Conservation (phyloP, 2,113 vertebrate species). For the Halichoeres trimaculatus region DNA sequence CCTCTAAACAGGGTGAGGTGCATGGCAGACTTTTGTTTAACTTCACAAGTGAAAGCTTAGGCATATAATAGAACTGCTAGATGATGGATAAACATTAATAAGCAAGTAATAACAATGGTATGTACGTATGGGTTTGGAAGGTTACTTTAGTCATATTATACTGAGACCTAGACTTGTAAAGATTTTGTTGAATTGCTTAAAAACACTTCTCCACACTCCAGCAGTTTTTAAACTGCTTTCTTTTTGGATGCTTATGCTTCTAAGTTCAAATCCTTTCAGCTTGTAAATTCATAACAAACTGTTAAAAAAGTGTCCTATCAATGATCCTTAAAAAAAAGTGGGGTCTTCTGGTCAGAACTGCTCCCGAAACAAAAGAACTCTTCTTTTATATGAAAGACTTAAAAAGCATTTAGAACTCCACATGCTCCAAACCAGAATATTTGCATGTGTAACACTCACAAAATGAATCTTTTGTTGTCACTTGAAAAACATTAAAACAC, state of each 20-base stretch:
- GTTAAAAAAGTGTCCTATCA: neutral
- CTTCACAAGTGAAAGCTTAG: slow-evolving; percentile 34
- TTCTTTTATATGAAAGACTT: slow-evolving; percentile 1
- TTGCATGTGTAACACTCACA: neutral
- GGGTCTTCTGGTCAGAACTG: neutral
- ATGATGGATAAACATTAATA: slow-evolving; percentile 44
- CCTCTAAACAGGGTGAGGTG: slow-evolving; percentile 43
- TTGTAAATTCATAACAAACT: too few species aligned
- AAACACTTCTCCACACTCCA: too few species aligned
- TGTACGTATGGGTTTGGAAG: slow-evolving; percentile 1
- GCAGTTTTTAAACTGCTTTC: slow-evolving; percentile 4
- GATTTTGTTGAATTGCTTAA: neutral
- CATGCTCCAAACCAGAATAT: neutral
- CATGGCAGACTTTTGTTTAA: slow-evolving; percentile 53
- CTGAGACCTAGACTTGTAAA: slow-evolving; percentile 4
- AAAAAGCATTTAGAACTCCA: neutral
- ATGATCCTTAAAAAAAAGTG: slow-evolving; percentile 18
- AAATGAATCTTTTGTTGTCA: slow-evolving; percentile 41
- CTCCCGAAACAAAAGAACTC: neutral
- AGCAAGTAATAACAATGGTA: slow-evolving; percentile 2
- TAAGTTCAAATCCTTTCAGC: neutral
- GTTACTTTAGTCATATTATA: neutral
- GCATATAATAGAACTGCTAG: slow-evolving; percentile 12
- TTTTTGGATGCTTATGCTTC: slow-evolving; percentile 1
- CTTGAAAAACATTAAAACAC: slow-evolving; percentile 36